These are phyloP conservation scores for Rhadinocentrus ornatus DNA, from an alignment of 2,797 vertebrate genomes.

Conservation along the genomic window DNA sequence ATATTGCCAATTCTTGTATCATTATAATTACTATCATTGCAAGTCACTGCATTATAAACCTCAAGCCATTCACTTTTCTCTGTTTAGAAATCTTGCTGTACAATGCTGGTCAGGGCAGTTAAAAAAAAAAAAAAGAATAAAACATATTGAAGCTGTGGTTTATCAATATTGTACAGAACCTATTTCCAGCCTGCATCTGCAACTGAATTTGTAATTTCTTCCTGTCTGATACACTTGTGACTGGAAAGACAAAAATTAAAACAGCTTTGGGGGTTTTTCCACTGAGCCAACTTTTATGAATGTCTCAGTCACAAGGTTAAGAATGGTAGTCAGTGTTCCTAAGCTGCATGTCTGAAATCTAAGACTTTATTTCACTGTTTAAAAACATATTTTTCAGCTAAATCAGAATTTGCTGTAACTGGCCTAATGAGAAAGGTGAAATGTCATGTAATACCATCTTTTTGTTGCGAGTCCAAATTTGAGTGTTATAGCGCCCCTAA, in stretches of 20 bases:
- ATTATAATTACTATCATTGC: not conserved
- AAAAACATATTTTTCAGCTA: not conserved
- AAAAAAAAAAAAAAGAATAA: not conserved
- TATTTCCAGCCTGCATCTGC: not conserved
- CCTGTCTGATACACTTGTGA: slow-evolving; percentile 3
- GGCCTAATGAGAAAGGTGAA: not conserved
- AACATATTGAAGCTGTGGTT: slow-evolving; percentile 9
- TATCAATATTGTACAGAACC: not conserved
- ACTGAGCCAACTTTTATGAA: slow-evolving; percentile 16
- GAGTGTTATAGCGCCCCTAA: not conserved
- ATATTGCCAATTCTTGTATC: not conserved
- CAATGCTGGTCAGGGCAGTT: no score
- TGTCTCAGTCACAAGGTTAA: not conserved
- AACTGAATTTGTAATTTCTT: slow-evolving; percentile 16
- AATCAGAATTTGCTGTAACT: not conserved
- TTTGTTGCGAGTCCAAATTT: not conserved
- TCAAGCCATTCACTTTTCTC: not conserved
- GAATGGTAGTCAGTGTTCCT: not conserved
- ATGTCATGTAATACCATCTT: not conserved
- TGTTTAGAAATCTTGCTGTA: not conserved
- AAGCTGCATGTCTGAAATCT: slow-evolving; percentile 12
- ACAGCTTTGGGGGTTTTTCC: slow-evolving; percentile 46
- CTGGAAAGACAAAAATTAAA: not conserved
- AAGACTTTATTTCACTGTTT: not conserved
- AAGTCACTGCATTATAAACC: not conserved